phyloP scores from a whole-genome alignment of 1,140 invertebrate species.

The Drosophila equinoxialis region DNA sequence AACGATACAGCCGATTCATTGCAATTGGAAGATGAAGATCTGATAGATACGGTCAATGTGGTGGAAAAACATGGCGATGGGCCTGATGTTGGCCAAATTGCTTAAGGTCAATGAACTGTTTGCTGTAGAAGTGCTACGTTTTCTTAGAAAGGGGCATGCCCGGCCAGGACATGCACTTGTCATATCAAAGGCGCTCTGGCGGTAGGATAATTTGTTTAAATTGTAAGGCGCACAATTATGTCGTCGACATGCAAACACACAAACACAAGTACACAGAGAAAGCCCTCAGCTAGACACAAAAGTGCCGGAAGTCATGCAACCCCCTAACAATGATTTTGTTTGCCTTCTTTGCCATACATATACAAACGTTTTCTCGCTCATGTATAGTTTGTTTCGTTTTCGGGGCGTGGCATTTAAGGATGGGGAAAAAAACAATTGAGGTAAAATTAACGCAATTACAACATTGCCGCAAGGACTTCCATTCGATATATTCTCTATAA shows the following conservation, averaged over 20 bases:
- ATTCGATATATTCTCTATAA: constrained; percentile 44
- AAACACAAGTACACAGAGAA: constrained; percentile 4
- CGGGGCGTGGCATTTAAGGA: constrained; percentile 32
- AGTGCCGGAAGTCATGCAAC: constrained; percentile 46
- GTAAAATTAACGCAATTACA: constrained; percentile 77
- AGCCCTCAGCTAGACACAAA: not conserved
- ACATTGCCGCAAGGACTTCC: constrained; percentile 49
- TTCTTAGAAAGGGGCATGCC: constrained; percentile 9
- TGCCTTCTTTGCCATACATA: not conserved
- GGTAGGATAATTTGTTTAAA: constrained; percentile 60
- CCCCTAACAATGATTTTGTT: constrained; percentile 1
- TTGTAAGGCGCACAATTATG: constrained; percentile 69
- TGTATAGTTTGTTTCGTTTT: constrained; percentile 4
- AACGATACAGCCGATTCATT: constrained; percentile 26
- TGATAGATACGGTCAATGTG: constrained; percentile 29
- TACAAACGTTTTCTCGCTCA: constrained; percentile 16
- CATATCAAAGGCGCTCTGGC: constrained; percentile 29
- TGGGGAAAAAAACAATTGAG: constrained; percentile 60
- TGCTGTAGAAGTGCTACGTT: not conserved
- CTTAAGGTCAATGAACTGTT: constrained; percentile 45
- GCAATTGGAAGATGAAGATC: constrained; percentile 28
- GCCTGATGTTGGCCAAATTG: not conserved
- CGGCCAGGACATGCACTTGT: constrained; percentile 44
- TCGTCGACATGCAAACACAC: constrained; percentile 66
- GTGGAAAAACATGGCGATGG: constrained; percentile 3